Conservation (phyloP, 1,140 invertebrate genomes). For the Anagrus nilaparvatae region DNA sequence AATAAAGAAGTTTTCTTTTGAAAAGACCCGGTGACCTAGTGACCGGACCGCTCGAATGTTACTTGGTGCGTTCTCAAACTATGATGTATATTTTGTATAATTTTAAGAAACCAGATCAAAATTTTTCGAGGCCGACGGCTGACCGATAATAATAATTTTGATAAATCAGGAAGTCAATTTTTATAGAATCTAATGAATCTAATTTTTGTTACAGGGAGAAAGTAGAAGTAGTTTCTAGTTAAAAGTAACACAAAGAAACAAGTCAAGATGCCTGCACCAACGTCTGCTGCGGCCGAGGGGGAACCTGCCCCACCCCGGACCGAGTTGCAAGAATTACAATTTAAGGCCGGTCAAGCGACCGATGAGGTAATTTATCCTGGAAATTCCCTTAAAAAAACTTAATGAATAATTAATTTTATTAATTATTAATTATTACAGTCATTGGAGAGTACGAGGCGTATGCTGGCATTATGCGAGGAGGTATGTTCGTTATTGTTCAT, state of each 20-base stretch:
- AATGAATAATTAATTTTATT: neutral
- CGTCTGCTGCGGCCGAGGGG: constrained; percentile 41
- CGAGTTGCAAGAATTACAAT: constrained; percentile 83
- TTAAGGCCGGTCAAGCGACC: constrained; percentile 74
- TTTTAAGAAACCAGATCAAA: too few relatives aligned
- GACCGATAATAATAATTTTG: too few relatives aligned
- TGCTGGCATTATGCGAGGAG: constrained; percentile 94
- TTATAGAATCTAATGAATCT: neutral
- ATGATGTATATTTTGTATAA: too few relatives aligned
- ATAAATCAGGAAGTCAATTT: too few relatives aligned
- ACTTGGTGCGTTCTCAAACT: too few relatives aligned
- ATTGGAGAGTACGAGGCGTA: constrained; percentile 90
- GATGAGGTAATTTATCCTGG: constrained; percentile 63
- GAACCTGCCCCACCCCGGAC: constrained; percentile 66
- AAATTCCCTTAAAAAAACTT: neutral
- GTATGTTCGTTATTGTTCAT: constrained; percentile 57
- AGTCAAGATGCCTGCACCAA: constrained; percentile 47
- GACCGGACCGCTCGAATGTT: too few relatives aligned
- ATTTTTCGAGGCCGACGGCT: too few relatives aligned
- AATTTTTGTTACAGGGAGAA: constrained; percentile 2
- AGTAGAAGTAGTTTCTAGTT: constrained; percentile 9
- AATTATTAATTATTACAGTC: constrained; percentile 63
- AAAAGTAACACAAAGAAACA: neutral
- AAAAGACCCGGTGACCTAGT: too few relatives aligned
- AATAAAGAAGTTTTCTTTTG: too few relatives aligned